phyloP scores from a whole-genome alignment of 2,888 invertebrate genomes.

The Papilio gigon region DNA sequence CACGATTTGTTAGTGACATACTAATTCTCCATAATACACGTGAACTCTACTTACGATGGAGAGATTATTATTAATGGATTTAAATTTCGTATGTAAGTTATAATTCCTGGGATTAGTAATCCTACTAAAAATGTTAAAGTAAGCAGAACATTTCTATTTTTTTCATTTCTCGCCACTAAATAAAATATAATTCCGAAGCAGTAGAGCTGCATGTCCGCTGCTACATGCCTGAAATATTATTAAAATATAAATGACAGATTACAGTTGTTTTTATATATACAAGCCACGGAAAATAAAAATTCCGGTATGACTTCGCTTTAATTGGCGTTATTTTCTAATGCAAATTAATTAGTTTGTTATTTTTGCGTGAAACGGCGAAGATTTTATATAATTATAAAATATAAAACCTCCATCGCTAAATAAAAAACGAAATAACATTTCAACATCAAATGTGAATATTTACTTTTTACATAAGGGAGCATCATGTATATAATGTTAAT shows the following conservation, averaged over 20 bases:
- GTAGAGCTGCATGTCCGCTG: constrained; percentile 5
- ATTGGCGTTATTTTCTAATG: no score
- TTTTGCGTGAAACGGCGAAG: no score
- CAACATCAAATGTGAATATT: no score
- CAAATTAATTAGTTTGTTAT: no score
- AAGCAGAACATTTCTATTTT: neutral
- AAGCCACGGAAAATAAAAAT: no score
- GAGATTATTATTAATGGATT: neutral
- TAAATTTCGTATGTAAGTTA: neutral
- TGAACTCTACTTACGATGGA: neutral
- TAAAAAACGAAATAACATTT: no score
- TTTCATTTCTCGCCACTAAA: neutral
- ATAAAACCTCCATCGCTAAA: no score
- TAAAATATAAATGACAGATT: neutral
- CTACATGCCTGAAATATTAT: constrained; percentile 10
- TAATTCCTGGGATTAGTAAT: constrained; percentile 5
- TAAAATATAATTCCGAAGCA: neutral
- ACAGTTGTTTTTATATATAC: no score
- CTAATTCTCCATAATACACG: neutral
- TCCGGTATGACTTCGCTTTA: no score
- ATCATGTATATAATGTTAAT: no score
- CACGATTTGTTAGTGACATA: neutral
- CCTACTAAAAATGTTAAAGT: neutral
- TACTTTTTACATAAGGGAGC: no score
- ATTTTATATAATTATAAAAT: no score